Base-by-base conservation (phyloP, 2,888 invertebrate species). In the Tromatobia lineatoria region DNA sequence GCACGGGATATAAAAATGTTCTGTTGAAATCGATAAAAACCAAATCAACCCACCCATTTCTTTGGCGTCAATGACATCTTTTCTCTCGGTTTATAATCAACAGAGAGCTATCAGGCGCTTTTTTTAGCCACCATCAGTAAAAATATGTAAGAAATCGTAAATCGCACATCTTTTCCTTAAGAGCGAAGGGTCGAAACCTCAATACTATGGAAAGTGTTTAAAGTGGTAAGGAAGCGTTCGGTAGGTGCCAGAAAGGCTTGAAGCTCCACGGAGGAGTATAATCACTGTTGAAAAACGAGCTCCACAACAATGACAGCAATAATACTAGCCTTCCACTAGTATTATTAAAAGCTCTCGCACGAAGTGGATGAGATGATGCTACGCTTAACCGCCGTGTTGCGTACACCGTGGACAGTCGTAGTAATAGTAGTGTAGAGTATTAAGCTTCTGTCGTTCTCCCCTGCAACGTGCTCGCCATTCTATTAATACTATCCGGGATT, bases 401-500 rank as follows among this genome's bases (percentile, higher is more conserved):
- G 29, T 70, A 34, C 70, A 77, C 45, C 47, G 20, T 38, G 59
- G 57, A 47, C 69, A 47, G 18, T 42, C 52, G 67, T 69, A 20
- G 77, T 47, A 69, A 67, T 64, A 83, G 75, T 38, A 18, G 47
- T 38, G 47, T 76, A 54, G 34, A 20, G 70, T 52, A 74, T 47
- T 54, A 74, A 64, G 69, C 47, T 57, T 23, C 69, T 38, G 73
- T 67, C 73, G 67, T 73, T 79, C 42, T 67, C 52, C 50, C 47
- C 45, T 20, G 67, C 71, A 74, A 61, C 74, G 69, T 38, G 57
- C 38, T 69, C 57, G 66, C 57, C 54, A 34, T 57, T 79, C 87
- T 89, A 89, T 91, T 88, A 90, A 92, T 92, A 92, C 86, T 85
- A 85, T 85, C 87, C 74, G 81, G 86, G 87, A 92, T 91, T 92